Conservation (phyloP, 2,797 vertebrate genomes). For the Percopsis omiscomaycus region DNA sequence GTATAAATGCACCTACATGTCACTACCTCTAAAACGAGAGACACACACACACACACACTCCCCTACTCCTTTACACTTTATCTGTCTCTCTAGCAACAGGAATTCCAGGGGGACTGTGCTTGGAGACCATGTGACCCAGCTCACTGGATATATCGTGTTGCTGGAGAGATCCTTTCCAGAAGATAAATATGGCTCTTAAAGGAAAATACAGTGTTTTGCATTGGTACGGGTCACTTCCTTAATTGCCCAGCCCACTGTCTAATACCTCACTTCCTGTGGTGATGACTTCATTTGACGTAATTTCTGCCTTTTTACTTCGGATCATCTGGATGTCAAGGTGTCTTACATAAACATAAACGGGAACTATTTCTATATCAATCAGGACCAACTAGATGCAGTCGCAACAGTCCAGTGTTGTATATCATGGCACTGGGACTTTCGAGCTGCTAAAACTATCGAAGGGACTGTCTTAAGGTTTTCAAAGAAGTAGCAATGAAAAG, state of each 20-base stretch:
- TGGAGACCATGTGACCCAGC: constrained; percentile 72
- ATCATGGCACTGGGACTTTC: no score
- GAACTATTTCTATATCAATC: no score
- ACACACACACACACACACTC: constrained; percentile 2
- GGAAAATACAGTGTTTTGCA: constrained; percentile 45
- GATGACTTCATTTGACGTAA: no score
- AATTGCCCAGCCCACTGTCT: constrained; percentile 30
- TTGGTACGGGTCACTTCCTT: constrained; percentile 29
- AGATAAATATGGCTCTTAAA: constrained; percentile 69
- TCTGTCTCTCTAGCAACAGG: constrained; percentile 61
- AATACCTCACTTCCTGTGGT: no score
- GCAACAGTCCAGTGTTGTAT: no score
- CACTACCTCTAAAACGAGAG: background rate
- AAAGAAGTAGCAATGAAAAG: background rate
- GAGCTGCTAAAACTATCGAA: no score
- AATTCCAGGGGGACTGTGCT: constrained; percentile 54
- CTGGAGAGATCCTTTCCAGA: constrained; percentile 72
- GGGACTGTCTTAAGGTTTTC: background rate
- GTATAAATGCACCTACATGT: no score
- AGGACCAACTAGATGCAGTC: no score
- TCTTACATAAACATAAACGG: no score
- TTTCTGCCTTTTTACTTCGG: no score
- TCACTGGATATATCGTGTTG: constrained; percentile 75
- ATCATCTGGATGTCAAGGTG: no score
- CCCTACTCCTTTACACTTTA: constrained; percentile 34